Conservation (phyloP, 2,888 invertebrate species). For the Mythimna pallens region DNA sequence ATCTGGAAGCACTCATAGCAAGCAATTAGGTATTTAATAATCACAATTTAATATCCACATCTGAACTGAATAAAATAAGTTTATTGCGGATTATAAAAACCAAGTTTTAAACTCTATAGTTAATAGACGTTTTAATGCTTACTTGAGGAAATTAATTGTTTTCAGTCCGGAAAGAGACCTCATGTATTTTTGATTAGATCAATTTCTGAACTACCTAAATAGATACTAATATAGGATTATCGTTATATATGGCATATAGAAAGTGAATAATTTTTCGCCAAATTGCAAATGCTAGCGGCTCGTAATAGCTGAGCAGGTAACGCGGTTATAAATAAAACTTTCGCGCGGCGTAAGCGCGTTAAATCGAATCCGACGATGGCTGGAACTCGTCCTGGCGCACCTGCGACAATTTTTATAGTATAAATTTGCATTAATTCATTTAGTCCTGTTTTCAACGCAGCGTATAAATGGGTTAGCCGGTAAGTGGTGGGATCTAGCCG, state of each 20-base stretch:
- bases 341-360: slow-evolving; percentile 86
- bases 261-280: slow-evolving; percentile 50
- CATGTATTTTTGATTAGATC: background rate
- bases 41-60: slow-evolving; percentile 52
- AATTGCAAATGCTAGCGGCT: slow-evolving; percentile 65
- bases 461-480: slow-evolving; percentile 90
- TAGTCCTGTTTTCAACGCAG: slow-evolving; percentile 88
- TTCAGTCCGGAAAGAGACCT: slow-evolving; percentile 2
- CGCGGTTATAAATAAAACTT: slow-evolving; percentile 88
- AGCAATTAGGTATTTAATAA: slow-evolving; percentile 55
- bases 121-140: slow-evolving; percentile 18
- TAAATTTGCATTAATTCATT: slow-evolving; percentile 91
- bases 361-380: slow-evolving; percentile 88
- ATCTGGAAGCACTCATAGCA: slow-evolving; percentile 56
- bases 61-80: slow-evolving; percentile 57
- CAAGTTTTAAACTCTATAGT: slow-evolving; percentile 21
- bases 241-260: slow-evolving; percentile 8
- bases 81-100: slow-evolving; percentile 49
- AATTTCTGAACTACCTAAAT: background rate
- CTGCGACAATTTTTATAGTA: slow-evolving; percentile 91
- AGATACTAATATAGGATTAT: background rate
- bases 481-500: slow-evolving; percentile 87
- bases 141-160: background rate
- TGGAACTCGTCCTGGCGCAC: slow-evolving; percentile 88
- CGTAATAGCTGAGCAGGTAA: slow-evolving; percentile 77